A percentile compares a stretch with the other conserved stretches of the same genome.
Evolutionary conservation across 1,140 invertebrate species (phyloP).

Genomic region (Pararge aegeria): DNA sequence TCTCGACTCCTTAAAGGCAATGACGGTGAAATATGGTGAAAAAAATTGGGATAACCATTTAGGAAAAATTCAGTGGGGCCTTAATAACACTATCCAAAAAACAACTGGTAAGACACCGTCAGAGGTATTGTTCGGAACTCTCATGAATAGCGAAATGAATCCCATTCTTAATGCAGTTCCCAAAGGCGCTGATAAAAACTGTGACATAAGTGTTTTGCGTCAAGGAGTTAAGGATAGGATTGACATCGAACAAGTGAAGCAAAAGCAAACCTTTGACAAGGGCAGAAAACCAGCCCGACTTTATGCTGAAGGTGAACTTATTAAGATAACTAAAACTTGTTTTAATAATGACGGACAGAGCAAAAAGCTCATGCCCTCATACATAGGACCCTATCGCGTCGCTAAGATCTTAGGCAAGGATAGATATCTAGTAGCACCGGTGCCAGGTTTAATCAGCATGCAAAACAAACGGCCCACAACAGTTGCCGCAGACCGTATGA

Average conservation of each 20-base stretch:
- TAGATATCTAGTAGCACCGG: slow-evolving; percentile 23
- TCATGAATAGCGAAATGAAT: slow-evolving; percentile 26
- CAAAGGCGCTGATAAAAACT: background rate
- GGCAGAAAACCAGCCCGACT: slow-evolving; percentile 15
- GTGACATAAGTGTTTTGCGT: slow-evolving; percentile 5
- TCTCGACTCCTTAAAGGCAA: slow-evolving; percentile 28
- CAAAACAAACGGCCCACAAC: background rate
- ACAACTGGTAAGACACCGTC: slow-evolving; percentile 24
- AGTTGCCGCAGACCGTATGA: background rate
- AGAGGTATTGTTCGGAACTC: slow-evolving; percentile 31
- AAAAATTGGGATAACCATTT: slow-evolving; percentile 32
- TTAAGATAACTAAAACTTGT: slow-evolving; percentile 27
- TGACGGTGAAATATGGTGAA: slow-evolving; percentile 24
- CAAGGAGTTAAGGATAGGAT: slow-evolving; percentile 23
- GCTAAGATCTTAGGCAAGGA: slow-evolving; percentile 27
- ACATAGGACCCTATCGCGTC: slow-evolving; percentile 26
- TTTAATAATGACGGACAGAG: slow-evolving; percentile 34
- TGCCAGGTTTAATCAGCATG: slow-evolving; percentile 19
- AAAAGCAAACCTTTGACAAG: slow-evolving; percentile 30
- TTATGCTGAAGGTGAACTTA: slow-evolving; percentile 27
- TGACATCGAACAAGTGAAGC: slow-evolving; percentile 16
- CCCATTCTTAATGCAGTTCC: slow-evolving; percentile 25
- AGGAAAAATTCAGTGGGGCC: slow-evolving; percentile 31
- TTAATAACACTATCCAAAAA: slow-evolving; percentile 32
- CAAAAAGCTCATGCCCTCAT: slow-evolving; percentile 30